These are phyloP conservation scores for Laothoe populi DNA, from an alignment of 2,888 invertebrate genomes.

Conservation along the genomic window DNA sequence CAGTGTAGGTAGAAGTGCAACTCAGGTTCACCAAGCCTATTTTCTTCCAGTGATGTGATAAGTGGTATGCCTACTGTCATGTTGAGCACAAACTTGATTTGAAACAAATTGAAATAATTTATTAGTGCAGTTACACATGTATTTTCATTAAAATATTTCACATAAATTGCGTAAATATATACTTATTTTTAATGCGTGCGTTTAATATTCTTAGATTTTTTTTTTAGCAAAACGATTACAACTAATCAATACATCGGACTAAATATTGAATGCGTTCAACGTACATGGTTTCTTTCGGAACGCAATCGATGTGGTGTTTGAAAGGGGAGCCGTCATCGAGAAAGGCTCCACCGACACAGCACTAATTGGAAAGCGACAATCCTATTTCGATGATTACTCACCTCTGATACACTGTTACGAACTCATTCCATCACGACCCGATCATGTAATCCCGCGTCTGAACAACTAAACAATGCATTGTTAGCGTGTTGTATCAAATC, in stretches of 20 bases:
- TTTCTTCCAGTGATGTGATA: too few relatives aligned
- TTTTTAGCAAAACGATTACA: too few relatives aligned
- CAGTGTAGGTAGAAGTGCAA: too few relatives aligned
- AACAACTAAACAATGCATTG: constrained; percentile 23
- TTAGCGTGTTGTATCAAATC: not conserved
- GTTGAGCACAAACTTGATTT: too few relatives aligned
- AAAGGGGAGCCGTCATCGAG: constrained; percentile 50
- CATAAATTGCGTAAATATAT: too few relatives aligned
- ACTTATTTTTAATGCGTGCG: too few relatives aligned
- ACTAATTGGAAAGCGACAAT: constrained; percentile 81
- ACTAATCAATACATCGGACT: not conserved
- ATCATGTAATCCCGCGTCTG: constrained; percentile 47
- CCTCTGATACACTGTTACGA: constrained; percentile 50
- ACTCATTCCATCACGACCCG: constrained; percentile 40
- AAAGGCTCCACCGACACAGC: constrained; percentile 57
- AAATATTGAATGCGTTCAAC: not conserved
- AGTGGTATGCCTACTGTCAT: too few relatives aligned
- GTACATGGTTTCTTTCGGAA: constrained; percentile 23
- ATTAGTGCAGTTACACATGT: too few relatives aligned
- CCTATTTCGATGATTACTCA: constrained; percentile 77
- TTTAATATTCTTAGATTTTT: too few relatives aligned
- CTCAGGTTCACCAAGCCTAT: too few relatives aligned
- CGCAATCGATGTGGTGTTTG: constrained; percentile 31
- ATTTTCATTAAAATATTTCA: too few relatives aligned
- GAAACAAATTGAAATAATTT: too few relatives aligned